These are phyloP conservation scores for Sebastes elongatus DNA, from an alignment of 2,797 vertebrate species.

Conservation along the genomic window DNA sequence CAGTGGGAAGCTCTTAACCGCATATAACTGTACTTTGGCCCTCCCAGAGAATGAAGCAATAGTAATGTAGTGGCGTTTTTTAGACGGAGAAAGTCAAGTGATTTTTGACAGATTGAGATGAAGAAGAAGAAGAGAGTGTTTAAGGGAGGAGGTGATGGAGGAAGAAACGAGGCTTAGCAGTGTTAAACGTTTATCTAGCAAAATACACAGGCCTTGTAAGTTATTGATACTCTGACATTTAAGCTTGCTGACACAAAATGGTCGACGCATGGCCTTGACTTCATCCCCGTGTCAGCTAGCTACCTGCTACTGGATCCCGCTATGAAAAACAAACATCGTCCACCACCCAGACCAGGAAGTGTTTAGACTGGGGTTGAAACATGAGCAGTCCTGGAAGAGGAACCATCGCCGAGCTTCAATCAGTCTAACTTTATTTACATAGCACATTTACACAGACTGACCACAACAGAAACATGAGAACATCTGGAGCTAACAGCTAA, in stretches of 20 bases:
- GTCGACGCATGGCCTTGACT: neutral
- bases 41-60: neutral
- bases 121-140: neutral
- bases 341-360: conserved; percentile 27
- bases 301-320: conserved; percentile 25
- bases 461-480: conserved; percentile 8
- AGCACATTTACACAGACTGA: conserved; percentile 9
- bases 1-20: neutral
- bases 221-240: neutral
- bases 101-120: fast-evolving
- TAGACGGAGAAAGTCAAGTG: neutral
- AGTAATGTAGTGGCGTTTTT: neutral
- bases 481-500: neutral
- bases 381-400: conserved; percentile 1
- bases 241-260: conserved; percentile 5
- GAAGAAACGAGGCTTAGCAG: neutral
- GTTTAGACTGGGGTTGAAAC: conserved; percentile 46
- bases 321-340: conserved; percentile 35
- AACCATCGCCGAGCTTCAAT: neutral
- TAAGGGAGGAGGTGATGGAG: neutral
- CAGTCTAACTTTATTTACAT: conserved; percentile 44
- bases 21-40: neutral
- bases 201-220: neutral
- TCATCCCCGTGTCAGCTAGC: neutral
- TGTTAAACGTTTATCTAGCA: neutral